Conservation (phyloP, 2,113 vertebrate genomes). For the Trematocara marginatum region DNA sequence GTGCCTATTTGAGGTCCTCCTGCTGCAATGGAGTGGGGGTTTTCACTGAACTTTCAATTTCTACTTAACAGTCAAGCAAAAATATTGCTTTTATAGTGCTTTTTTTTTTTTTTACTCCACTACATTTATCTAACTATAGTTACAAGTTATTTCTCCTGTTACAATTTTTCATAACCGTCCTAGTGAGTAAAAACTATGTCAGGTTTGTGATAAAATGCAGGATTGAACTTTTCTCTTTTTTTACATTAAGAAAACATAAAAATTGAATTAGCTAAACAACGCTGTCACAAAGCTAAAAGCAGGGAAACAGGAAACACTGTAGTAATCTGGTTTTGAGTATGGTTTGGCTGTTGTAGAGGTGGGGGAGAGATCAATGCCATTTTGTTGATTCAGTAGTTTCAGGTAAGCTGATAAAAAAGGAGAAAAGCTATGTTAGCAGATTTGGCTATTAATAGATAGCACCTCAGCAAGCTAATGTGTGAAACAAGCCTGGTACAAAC, state of each 20-base stretch:
- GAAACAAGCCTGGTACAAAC: neutral
- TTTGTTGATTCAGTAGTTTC: neutral
- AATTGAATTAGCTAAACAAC: neutral
- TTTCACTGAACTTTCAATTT: neutral
- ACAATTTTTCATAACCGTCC: neutral
- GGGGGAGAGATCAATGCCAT: neutral
- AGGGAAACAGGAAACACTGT: neutral
- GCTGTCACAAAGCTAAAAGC: neutral
- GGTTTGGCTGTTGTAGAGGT: neutral
- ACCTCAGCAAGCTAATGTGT: neutral
- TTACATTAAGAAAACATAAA: neutral
- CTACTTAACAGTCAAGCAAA: rapidly evolving
- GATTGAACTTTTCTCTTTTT: neutral
- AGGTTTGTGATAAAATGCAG: neutral
- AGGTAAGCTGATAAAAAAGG: neutral
- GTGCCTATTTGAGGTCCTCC: neutral
- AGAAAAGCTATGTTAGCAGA: neutral
- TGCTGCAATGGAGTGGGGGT: neutral
- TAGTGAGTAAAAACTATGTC: neutral
- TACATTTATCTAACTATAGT: neutral
- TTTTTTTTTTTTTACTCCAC: neutral
- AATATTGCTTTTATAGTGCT: neutral
- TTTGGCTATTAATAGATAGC: neutral
- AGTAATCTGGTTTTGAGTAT: neutral
- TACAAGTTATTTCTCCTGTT: neutral